Base-by-base conservation (phyloP, 2,113 vertebrate species). In the Forbesichthys papilliferus region DNA sequence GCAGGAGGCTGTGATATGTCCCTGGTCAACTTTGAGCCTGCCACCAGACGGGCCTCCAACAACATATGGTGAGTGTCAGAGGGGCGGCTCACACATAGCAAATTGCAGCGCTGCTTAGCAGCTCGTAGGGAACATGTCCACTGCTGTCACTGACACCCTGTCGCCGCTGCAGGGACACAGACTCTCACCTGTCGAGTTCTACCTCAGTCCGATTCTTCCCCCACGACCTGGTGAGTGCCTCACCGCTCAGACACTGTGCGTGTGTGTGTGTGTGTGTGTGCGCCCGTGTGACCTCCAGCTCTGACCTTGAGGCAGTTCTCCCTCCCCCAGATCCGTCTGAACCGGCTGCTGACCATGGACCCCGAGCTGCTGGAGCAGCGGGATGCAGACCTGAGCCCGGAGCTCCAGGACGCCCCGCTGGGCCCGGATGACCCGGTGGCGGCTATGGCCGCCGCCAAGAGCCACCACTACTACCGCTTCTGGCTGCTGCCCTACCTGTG, bases 151-250 rank as follows among this genome's bases (percentile, higher is more conserved):
- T 5, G 49, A 49, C 59, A 69, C 70, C 61, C 33, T 55, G 51
- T 79, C 58, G 78, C 60, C 61, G 73, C 88, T 93, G 66, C 92
- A 99, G 98, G 96, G 98, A 99, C 86, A 98, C 96, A 34, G 97
- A 98, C 91, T 98, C 97, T 91, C 98, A 99, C 81, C 94, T 98
- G 91, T 99, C 98, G 93, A 98, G 97, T 94, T 98, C 98, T 98
- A 99, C 97, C 97, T 98, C 98, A 96, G 98, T 99, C 93, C 96
- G 96, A 89, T 99, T 98, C 93, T 98, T 96, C 91, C 97, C 96
- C 92, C 96, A 99, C 87, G 97, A 99, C 93, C 94, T 99, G 94
- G 98, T 99, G 95, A 96, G 96, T 85, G 14, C 52, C n/a, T 56
- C 20, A 60, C 66, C 48, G 0, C 0, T 36, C 36, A 8, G 5